Evolutionary conservation across 1,140 invertebrate species (phyloP), one percentile per base, ranked within the genome.

Genomic region (Phymorhynchus buccinoides): DNA sequence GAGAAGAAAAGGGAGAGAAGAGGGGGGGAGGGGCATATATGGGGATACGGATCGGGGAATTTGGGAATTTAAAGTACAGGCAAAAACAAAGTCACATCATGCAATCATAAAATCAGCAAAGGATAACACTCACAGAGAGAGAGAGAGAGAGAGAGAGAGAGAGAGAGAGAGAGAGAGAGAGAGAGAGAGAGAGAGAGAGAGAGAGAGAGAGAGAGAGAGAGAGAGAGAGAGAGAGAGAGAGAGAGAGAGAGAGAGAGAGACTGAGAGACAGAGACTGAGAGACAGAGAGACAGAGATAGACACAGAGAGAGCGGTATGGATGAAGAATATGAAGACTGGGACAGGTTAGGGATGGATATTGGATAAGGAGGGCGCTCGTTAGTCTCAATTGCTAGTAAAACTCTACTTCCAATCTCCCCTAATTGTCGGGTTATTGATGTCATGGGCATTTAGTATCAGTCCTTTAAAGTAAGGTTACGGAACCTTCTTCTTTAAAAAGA

Each of bases 121-220:
- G n/a, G n/a, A n/a, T n/a, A 30, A 77, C 32, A 35, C 73, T 37
- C 73, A 77, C 7, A 37, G 32, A 37, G 18, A 44, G 32, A 77
- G 27, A 30, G 42, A 35, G 68, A 48, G 1, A 52, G 16, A 73
- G 42, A 32, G 32, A 66, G 32, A 83, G 30, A 66, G 52, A 66
- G 52, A 62, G 52, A 32, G 30, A 66, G 32, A 62, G 30, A 62
- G 39, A 44, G 32, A 66, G 30, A 32, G 52, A 37, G 44, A 83
- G 30, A 41, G 52, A 52, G 56, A 66, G 30, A 52, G n/a, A 27
- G 56, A 52, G 30, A 30, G 30, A 66, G 52, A 66, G 66, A 35
- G 37, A 83, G 41, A 83, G 66, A 32, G 66, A 68, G 41, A 83
- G 62, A 32, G 66, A 68, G 41, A 83, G 35, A 32, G 35, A 71